Percentiles rank a stretch among this genome's conserved stretches.
Evolutionary conservation across 2,797 vertebrate genomes (phyloP).

Genomic region (Anableps anableps): DNA sequence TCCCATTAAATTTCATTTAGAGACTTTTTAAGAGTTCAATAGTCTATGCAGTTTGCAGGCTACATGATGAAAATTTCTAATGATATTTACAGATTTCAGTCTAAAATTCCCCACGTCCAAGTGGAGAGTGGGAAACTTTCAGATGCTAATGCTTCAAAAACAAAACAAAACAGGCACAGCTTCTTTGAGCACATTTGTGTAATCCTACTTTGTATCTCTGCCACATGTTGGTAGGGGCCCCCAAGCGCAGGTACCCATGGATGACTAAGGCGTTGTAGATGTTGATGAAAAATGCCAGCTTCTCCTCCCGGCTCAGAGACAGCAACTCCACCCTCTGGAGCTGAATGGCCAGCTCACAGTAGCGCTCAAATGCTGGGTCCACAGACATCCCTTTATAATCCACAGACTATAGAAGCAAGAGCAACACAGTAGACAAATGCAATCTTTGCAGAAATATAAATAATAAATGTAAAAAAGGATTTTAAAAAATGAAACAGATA

Average conservation of each 20-base stretch:
- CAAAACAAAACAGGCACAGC: neutral
- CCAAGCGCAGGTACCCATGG: constrained; percentile 80
- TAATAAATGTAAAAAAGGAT: neutral
- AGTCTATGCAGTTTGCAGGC: no score
- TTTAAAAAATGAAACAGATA: neutral
- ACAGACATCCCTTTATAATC: constrained; percentile 82
- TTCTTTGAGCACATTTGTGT: neutral
- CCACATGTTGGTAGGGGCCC: constrained; percentile 83
- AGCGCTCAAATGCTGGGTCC: constrained; percentile 76
- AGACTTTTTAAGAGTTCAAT: no score
- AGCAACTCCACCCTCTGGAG: constrained; percentile 83
- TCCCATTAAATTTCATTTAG: no score
- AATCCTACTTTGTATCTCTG: constrained; percentile 83
- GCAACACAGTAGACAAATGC: constrained; percentile 3
- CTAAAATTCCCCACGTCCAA: no score
- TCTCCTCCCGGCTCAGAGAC: constrained; percentile 81
- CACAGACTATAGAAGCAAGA: constrained; percentile 68
- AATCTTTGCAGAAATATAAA: neutral
- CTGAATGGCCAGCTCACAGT: constrained; percentile 81
- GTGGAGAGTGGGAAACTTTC: neutral
- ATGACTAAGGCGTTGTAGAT: constrained; percentile 86
- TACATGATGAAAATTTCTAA: no score
- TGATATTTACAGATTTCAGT: no score
- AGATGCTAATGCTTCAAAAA: neutral
- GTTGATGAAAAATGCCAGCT: constrained; percentile 87